phyloP scores from a whole-genome alignment of 2,888 invertebrate species.

The Carterocephalus palaemon region DNA sequence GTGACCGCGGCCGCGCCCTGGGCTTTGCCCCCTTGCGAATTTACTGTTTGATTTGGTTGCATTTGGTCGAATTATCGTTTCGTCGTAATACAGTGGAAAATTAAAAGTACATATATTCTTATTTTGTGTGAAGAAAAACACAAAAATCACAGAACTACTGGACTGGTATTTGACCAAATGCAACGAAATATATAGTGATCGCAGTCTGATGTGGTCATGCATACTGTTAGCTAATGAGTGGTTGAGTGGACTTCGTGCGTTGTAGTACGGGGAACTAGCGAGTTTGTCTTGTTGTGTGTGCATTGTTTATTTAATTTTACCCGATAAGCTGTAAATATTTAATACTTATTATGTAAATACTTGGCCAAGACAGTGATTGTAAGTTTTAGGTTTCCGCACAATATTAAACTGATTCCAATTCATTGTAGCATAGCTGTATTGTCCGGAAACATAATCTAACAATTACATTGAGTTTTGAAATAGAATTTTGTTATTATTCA shows the following conservation, averaged over 20 bases:
- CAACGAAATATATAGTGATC: too few relatives aligned
- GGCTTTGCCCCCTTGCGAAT: slow-evolving; percentile 5
- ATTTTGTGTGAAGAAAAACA: too few relatives aligned
- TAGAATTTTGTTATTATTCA: slow-evolving; percentile 30
- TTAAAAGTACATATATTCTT: too few relatives aligned
- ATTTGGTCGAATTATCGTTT: slow-evolving; percentile 2
- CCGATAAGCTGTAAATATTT: slow-evolving; percentile 68
- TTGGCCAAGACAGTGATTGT: slow-evolving; percentile 57
- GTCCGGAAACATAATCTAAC: slow-evolving; percentile 37
- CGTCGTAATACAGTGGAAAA: too few relatives aligned
- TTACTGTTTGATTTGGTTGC: background rate
- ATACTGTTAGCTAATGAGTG: slow-evolving; percentile 21
- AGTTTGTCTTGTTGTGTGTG: slow-evolving; percentile 38
- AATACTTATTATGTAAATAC: slow-evolving; percentile 54
- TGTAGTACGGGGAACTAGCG: slow-evolving; percentile 55
- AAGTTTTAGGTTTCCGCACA: slow-evolving; percentile 56
- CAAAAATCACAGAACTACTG: too few relatives aligned
- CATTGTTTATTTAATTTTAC: slow-evolving; percentile 48
- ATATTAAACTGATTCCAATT: slow-evolving; percentile 8
- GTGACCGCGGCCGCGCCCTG: slow-evolving; percentile 1
- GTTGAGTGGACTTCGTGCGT: slow-evolving; percentile 45
- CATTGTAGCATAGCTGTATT: slow-evolving; percentile 18
- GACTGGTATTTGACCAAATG: too few relatives aligned
- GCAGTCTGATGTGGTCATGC: slow-evolving; percentile 15
- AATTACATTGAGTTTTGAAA: slow-evolving; percentile 40